Conservation (phyloP, 2,113 vertebrate genomes). For the Catharus fuscescens region DNA sequence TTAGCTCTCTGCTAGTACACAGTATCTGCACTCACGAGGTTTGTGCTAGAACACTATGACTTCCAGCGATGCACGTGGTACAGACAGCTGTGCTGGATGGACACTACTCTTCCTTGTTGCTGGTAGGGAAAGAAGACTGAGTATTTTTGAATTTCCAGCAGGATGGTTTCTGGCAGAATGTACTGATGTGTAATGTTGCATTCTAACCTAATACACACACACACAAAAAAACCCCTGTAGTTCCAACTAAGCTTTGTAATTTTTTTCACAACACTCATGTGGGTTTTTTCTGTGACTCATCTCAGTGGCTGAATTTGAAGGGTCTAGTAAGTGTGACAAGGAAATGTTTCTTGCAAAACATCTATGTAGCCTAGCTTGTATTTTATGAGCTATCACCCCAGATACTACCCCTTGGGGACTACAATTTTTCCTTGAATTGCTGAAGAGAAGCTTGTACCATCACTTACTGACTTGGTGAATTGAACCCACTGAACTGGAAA, state of each 20-base stretch:
- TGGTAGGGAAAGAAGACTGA: slow-evolving; percentile 22
- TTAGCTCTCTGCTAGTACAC: slow-evolving; percentile 53
- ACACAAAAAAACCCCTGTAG: neutral
- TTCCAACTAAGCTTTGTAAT: slow-evolving; percentile 37
- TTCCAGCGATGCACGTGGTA: slow-evolving; percentile 26
- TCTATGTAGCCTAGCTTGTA: neutral
- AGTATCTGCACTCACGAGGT: slow-evolving; percentile 53
- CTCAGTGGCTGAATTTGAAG: slow-evolving; percentile 55
- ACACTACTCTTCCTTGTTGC: neutral
- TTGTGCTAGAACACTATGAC: slow-evolving; percentile 66
- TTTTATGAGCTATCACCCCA: neutral
- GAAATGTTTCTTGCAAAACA: slow-evolving; percentile 10
- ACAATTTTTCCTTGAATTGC: neutral
- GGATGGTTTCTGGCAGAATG: slow-evolving; percentile 49
- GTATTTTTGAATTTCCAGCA: slow-evolving; percentile 36
- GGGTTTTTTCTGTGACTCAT: slow-evolving; percentile 49
- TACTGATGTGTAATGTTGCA: neutral
- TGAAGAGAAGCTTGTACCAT: neutral
- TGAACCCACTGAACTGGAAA: neutral
- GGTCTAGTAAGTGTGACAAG: neutral
- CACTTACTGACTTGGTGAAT: neutral
- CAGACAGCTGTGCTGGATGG: slow-evolving; percentile 56
- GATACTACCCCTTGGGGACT: neutral
- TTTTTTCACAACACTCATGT: neutral
- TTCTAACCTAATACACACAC: slow-evolving; percentile 19